Conservation (phyloP, 1,140 invertebrate genomes). For the Eriocheir sinensis region DNA sequence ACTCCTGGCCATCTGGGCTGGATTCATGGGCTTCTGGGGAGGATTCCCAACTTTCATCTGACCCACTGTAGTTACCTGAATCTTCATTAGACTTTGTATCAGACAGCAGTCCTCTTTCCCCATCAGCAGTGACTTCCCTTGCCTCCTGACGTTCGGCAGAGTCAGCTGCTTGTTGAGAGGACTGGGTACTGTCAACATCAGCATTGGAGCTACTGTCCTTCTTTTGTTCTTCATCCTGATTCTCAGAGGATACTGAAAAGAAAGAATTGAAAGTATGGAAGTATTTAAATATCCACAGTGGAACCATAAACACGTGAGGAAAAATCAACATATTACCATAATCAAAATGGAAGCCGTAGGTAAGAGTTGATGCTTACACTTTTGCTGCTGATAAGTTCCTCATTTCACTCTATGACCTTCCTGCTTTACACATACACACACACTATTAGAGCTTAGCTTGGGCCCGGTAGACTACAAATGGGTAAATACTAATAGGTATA, state of each 20-base stretch:
- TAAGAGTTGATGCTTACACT: no score
- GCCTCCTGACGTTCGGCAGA: neutral
- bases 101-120: neutral
- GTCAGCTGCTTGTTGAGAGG: neutral
- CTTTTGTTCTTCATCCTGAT: constrained; percentile 66
- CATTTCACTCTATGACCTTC: no score
- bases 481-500: no score
- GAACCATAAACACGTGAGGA: neutral
- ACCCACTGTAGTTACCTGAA: neutral
- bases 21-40: neutral
- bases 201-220: constrained; percentile 60
- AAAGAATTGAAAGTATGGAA: neutral
- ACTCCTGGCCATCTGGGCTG: neutral
- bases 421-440: no score
- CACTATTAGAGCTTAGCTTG: no score
- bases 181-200: constrained; percentile 27
- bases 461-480: no score
- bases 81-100: neutral
- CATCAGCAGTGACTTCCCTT: neutral
- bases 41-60: neutral
- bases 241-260: neutral
- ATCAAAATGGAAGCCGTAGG: neutral
- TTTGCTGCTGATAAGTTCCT: no score
- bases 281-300: neutral
- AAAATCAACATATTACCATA: no score